These are phyloP conservation scores for Girardinichthys multiradiatus DNA, from an alignment of 2,113 vertebrate genomes.

Conservation along the genomic window DNA sequence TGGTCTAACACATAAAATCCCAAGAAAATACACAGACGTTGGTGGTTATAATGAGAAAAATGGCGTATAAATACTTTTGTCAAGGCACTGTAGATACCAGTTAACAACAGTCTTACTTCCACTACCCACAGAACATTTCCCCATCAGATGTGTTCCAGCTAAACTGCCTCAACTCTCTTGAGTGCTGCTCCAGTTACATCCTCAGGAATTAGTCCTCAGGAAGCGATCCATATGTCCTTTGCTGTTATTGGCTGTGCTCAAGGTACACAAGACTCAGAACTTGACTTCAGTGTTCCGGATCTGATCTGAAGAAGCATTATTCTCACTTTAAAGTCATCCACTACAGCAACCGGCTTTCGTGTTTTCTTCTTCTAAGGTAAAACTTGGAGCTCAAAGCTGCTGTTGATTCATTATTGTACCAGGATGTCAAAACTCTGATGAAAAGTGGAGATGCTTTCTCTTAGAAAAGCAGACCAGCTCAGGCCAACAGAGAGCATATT, in stretches of 20 bases:
- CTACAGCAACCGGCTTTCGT: neutral
- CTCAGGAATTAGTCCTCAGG: constrained; percentile 3
- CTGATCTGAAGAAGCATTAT: too few relatives aligned
- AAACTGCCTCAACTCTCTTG: constrained; percentile 12
- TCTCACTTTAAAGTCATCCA: neutral
- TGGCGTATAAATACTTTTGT: too few relatives aligned
- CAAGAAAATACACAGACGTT: too few relatives aligned
- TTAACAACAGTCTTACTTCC: neutral
- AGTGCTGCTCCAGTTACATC: constrained; percentile 21
- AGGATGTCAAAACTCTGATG: neutral
- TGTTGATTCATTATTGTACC: neutral
- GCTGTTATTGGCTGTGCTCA: neutral
- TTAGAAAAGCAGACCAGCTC: too few relatives aligned
- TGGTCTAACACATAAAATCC: too few relatives aligned
- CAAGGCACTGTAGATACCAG: too few relatives aligned
- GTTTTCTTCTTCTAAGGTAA: neutral
- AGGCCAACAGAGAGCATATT: constrained; percentile 21
- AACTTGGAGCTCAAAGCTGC: neutral
- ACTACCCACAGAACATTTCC: neutral
- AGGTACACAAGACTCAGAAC: neutral
- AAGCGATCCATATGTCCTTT: neutral
- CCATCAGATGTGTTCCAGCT: neutral
- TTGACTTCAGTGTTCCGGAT: neutral
- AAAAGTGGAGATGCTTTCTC: neutral
- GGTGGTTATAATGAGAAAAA: neutral